Evolutionary conservation across 2,888 invertebrate species (phyloP).

Genomic region (Caenorhabditis auriculariae): DNA sequence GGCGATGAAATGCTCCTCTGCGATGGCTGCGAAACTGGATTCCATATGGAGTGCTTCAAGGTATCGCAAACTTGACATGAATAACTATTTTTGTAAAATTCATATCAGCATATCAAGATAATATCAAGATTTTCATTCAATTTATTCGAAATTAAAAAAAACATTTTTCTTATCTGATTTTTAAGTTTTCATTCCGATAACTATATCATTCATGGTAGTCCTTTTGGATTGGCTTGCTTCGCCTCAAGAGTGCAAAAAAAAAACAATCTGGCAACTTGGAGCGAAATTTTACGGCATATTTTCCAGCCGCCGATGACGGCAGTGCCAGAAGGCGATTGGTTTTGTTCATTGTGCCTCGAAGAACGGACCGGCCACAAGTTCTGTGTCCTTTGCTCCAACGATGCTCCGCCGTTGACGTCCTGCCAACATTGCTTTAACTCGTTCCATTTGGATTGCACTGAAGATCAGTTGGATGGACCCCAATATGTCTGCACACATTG

Average conservation of each 20-base stretch:
- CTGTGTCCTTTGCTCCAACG: constrained; percentile 79
- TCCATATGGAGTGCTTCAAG: constrained; percentile 97
- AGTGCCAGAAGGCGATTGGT: constrained; percentile 98
- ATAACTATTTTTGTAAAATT: no score
- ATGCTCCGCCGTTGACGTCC: constrained; percentile 13
- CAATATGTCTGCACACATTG: constrained; percentile 10
- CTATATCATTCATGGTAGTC: no score
- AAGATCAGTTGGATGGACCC: constrained; percentile 5
- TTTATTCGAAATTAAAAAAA: no score
- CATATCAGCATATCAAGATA: no score
- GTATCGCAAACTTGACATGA: no score
- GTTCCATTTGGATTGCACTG: constrained; percentile 17
- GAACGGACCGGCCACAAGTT: constrained; percentile 85
- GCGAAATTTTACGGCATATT: no score
- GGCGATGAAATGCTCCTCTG: constrained; percentile 91
- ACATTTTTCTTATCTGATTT: no score
- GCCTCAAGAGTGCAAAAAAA: no score
- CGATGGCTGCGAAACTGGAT: constrained; percentile 96
- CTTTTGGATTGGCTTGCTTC: no score
- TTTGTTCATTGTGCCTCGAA: constrained; percentile 82
- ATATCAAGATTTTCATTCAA: no score
- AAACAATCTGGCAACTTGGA: no score
- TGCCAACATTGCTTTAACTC: constrained; percentile 17
- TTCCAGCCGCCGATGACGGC: constrained; percentile 82
- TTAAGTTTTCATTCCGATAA: no score